A percentile compares a stretch with the other conserved stretches of the same genome.
Conservation (phyloP, 2,797 vertebrate species). For the Semotilus atromaculatus region DNA sequence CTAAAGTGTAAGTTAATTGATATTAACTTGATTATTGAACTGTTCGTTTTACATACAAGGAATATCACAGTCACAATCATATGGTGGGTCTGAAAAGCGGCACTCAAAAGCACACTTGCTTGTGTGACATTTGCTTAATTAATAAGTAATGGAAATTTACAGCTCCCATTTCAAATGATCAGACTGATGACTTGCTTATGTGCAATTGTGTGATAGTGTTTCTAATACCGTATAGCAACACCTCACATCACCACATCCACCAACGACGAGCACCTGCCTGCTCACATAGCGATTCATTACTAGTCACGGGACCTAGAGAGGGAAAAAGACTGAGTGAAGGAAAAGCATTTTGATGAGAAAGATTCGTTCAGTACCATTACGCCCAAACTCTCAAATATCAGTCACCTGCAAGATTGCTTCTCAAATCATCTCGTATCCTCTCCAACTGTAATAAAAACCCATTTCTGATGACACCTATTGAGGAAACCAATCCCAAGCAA, state of each 20-base stretch:
- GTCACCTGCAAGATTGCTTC: slow-evolving; percentile 32
- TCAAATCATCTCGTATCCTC: slow-evolving; percentile 31
- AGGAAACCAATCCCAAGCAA: slow-evolving; percentile 47
- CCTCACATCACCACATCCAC: slow-evolving; percentile 80
- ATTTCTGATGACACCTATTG: slow-evolving; percentile 45
- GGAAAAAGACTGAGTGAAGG: not conserved
- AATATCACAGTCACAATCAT: not conserved
- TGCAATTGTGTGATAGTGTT: slow-evolving; percentile 83
- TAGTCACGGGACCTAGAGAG: slow-evolving; percentile 81
- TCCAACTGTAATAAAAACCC: slow-evolving; percentile 27
- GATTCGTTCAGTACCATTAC: slow-evolving; percentile 32
- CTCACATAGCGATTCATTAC: slow-evolving; percentile 82
- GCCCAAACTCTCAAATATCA: slow-evolving; percentile 1
- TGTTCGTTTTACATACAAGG: not conserved
- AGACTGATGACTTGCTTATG: slow-evolving; percentile 68
- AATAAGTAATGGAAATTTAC: not conserved
- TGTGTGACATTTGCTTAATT: not conserved
- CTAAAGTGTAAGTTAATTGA: not conserved
- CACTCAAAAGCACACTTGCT: not conserved
- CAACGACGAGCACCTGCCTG: slow-evolving; percentile 80
- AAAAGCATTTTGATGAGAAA: slow-evolving; percentile 39
- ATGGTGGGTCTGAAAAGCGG: not conserved
- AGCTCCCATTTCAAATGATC: not conserved
- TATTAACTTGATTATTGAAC: not conserved
- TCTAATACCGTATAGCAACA: slow-evolving; percentile 80